Evolutionary conservation across 2,797 vertebrate species (phyloP).

Genomic region (Novumbra hubbsi): DNA sequence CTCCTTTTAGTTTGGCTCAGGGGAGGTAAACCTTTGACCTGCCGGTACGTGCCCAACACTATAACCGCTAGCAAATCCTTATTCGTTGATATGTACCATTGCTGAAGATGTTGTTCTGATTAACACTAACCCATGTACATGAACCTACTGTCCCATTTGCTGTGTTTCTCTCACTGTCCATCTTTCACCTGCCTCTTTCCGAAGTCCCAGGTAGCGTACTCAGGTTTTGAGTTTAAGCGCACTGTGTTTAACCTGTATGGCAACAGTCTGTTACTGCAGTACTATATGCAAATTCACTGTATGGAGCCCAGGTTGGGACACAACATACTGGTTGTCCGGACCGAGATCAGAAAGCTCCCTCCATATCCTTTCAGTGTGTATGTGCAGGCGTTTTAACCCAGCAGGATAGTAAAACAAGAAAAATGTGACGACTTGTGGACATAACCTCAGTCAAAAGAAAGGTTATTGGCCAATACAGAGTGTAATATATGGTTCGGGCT

Average conservation of each 20-base stretch:
- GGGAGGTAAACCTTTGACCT: too few species aligned
- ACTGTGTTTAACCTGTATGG: slow-evolving; percentile 56
- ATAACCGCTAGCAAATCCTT: too few species aligned
- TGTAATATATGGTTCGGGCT: too few species aligned
- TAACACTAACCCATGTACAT: background rate
- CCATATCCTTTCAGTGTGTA: slow-evolving; percentile 28
- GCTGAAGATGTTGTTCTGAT: too few species aligned
- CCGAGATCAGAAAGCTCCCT: slow-evolving; percentile 33
- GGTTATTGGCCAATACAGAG: too few species aligned
- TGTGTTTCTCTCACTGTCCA: background rate
- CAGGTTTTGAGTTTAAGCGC: slow-evolving; percentile 28
- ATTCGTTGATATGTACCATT: too few species aligned
- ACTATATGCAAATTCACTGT: slow-evolving; percentile 45
- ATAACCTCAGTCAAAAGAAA: too few species aligned
- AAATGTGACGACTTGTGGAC: too few species aligned
- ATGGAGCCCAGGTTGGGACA: slow-evolving; percentile 30
- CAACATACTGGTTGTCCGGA: slow-evolving; percentile 47
- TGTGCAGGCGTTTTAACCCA: too few species aligned
- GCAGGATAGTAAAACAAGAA: too few species aligned
- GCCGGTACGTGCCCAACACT: too few species aligned
- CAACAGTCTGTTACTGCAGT: slow-evolving; percentile 55
- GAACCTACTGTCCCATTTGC: background rate
- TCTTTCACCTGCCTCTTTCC: slow-evolving; percentile 5
- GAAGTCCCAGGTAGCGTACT: slow-evolving; percentile 52
- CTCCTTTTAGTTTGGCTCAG: too few species aligned